Conservation (phyloP, 2,888 invertebrate species). For the Gasteruption jaculator region DNA sequence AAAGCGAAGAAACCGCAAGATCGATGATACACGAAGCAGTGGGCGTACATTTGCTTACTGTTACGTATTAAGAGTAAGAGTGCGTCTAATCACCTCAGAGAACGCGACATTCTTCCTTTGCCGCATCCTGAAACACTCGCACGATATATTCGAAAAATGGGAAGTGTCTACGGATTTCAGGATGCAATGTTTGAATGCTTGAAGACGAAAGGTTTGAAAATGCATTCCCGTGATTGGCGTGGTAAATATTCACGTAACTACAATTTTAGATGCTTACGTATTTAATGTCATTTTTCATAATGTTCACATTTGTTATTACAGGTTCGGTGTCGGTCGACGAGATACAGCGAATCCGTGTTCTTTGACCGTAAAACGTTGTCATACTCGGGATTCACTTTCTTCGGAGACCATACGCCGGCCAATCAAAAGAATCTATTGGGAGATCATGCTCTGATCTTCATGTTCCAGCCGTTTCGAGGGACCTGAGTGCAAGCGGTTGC, state of each 20-base stretch:
- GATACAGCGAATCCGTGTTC: constrained; percentile 21
- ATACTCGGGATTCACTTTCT: constrained; percentile 22
- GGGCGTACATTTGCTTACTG: too few relatives aligned
- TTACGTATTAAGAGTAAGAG: too few relatives aligned
- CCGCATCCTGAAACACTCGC: too few relatives aligned
- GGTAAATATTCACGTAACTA: too few relatives aligned
- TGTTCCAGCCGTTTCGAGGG: constrained; percentile 29
- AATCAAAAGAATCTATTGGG: constrained; percentile 18
- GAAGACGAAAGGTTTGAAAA: constrained; percentile 17
- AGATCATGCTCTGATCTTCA: constrained; percentile 32
- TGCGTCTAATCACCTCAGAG: too few relatives aligned
- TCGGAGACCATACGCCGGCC: constrained; percentile 25
- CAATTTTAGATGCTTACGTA: too few relatives aligned
- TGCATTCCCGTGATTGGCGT: constrained; percentile 16
- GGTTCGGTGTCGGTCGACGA: constrained; percentile 25
- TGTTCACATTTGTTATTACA: constrained; percentile 7
- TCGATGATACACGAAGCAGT: too few relatives aligned
- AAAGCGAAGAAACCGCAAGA: too few relatives aligned
- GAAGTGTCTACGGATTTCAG: constrained; percentile 24
- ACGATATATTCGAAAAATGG: constrained; percentile 11
- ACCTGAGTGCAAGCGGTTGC: constrained; percentile 30
- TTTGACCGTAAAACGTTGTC: constrained; percentile 20
- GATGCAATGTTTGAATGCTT: constrained; percentile 16
- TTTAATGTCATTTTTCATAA: not conserved
- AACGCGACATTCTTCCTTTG: too few relatives aligned